A percentile compares a stretch with the other conserved stretches of the same genome.
Evolutionary conservation across 2,113 vertebrate genomes (phyloP).

Genomic region (Cynoglossus semilaevis): DNA sequence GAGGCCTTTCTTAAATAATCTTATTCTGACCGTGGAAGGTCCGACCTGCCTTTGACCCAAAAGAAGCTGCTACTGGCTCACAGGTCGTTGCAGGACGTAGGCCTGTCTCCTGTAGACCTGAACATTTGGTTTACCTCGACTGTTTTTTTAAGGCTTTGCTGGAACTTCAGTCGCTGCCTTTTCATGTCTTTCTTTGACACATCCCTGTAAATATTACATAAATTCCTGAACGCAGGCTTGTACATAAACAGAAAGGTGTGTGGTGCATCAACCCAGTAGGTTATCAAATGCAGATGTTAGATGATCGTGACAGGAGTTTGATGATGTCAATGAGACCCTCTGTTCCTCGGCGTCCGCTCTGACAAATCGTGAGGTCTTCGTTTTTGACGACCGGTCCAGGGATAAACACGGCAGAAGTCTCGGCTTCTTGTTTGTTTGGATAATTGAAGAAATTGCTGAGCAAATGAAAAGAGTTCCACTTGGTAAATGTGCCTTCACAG

Average conservation of each 20-base stretch:
- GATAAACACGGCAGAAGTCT: slow-evolving; percentile 63
- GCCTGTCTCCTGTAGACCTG: too few relatives aligned
- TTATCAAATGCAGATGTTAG: slow-evolving; percentile 29
- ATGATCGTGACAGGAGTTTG: slow-evolving; percentile 47
- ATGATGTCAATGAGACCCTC: slow-evolving; percentile 67
- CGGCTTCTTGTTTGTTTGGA: slow-evolving; percentile 63
- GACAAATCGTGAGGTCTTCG: slow-evolving; percentile 50
- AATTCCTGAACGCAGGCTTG: background rate
- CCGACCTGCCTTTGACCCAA: too few relatives aligned
- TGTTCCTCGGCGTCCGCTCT: slow-evolving; percentile 57
- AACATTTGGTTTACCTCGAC: too few relatives aligned
- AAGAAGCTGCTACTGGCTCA: too few relatives aligned
- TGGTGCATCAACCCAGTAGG: slow-evolving; percentile 7
- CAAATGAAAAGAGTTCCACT: slow-evolving; percentile 57
- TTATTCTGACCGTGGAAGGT: too few relatives aligned
- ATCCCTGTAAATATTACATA: too few relatives aligned
- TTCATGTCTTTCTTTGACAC: too few relatives aligned
- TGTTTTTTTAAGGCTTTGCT: too few relatives aligned
- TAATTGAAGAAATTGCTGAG: slow-evolving; percentile 70
- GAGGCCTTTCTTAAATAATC: too few relatives aligned
- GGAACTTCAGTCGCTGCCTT: too few relatives aligned
- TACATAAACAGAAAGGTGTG: slow-evolving; percentile 16
- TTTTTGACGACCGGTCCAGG: slow-evolving; percentile 40
- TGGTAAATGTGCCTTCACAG: slow-evolving; percentile 54
- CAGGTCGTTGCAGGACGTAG: too few relatives aligned